Base-by-base conservation (phyloP, 2,113 vertebrate species). In the Actenoides lindsayi region DNA sequence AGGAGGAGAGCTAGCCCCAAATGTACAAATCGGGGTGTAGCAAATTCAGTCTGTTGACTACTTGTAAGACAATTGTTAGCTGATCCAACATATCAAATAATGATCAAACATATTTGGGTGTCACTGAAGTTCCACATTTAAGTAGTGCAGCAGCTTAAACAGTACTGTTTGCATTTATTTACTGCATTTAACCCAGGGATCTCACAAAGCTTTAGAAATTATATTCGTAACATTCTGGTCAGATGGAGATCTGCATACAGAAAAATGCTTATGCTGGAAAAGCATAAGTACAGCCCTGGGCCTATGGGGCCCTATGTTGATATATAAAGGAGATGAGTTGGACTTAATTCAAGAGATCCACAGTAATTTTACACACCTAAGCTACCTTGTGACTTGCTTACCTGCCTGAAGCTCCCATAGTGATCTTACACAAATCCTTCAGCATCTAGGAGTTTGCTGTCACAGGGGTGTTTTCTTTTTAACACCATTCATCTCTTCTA, bases 291-390 rank as follows among this genome's bases (percentile, higher is more conserved):
- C 87, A 94, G 83, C 91, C 77, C 69, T 94, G 95, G 91, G 94
- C 89, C 80, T 78, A 8, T 84, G 73, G 80, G 80, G 80, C 65
- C 80, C 77, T 68, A 44, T 84, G 79, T 88, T 96, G 89, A 89
- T 95, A 91, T 71, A 68, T 91, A 94, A 95, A 95, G 76, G 69
- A 93, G 93, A 84, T 65, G 69, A 91, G 57, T 89, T 94, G 91
- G 87, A 93, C 41, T 62, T 69, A 87, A 91, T 96, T 96, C 94
- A 94, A 94, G 96, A 94, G 68, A 90, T 69, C 46, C 41, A 24
- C 37, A 33, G 86, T 77, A 94, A 90, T 90, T 93, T 90, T 90
- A 96, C 64, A 89, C 94, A 93, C 93, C 73, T 88, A 90, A 93
- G 41, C 71, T 86, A 65, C 31, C 79, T 83, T 63, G 68, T 94